These are phyloP conservation scores for Metopia argyrocephala DNA, from an alignment of 2,888 invertebrate species.

Conservation along the genomic window DNA sequence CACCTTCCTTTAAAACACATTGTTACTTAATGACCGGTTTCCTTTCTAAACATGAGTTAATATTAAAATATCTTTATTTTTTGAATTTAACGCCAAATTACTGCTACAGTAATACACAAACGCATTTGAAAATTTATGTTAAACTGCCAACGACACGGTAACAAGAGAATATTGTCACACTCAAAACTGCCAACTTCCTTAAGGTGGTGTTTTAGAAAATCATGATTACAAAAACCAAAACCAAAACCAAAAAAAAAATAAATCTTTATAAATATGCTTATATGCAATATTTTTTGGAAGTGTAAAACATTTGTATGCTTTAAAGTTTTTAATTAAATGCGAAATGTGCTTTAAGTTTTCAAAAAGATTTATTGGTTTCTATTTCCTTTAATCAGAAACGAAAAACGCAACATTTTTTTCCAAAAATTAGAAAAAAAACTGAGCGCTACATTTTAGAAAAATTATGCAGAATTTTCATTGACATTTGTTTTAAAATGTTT, in stretches of 20 bases:
- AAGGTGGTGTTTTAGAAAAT: conserved; percentile 55
- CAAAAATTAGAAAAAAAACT: not conserved
- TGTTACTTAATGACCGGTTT: conserved; percentile 57
- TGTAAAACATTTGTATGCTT: conserved; percentile 5
- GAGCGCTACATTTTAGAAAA: not conserved
- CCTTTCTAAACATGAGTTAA: conserved; percentile 60
- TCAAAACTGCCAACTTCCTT: conserved; percentile 60
- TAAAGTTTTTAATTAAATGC: conserved; percentile 59
- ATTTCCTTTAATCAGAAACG: not conserved
- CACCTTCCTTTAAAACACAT: conserved; percentile 30
- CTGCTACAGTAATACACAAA: conserved; percentile 4
- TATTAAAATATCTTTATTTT: conserved; percentile 3
- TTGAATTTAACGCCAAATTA: conserved; percentile 48
- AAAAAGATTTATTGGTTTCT: conserved; percentile 50
- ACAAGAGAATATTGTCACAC: conserved; percentile 32
- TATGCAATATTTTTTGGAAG: not conserved
- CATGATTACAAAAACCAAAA: conserved; percentile 37
- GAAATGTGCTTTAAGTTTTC: conserved; percentile 58
- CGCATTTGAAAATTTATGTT: conserved; percentile 42
- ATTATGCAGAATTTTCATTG: not conserved
- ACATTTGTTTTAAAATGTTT: too few species aligned
- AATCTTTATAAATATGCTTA: too few species aligned
- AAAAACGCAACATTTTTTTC: conserved; percentile 19
- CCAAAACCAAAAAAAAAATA: too few species aligned
- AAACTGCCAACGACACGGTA: not conserved